Evolutionary conservation across 2,888 invertebrate genomes (phyloP).

Genomic region (Yponomeuta malinellus): DNA sequence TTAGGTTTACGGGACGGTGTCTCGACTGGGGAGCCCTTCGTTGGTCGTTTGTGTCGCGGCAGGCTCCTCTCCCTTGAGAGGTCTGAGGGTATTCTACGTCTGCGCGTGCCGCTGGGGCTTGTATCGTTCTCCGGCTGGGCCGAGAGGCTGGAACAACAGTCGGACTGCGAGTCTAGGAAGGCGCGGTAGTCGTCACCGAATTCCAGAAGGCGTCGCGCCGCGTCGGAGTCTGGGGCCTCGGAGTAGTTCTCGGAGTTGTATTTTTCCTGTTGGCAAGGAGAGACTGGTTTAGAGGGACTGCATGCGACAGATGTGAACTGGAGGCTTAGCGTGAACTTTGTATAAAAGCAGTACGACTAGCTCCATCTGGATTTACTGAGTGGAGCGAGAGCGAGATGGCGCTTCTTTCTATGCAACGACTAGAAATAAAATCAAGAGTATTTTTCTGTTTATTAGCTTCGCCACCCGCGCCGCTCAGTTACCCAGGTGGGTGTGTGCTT

Average conservation of each 20-base stretch:
- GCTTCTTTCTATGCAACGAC: no score
- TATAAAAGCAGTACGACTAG: no score
- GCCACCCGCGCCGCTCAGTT: no score
- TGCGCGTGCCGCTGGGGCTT: conserved; percentile 53
- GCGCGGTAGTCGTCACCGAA: conserved; percentile 94
- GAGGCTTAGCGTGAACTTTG: no score
- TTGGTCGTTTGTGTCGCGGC: conserved; percentile 57
- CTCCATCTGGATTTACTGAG: no score
- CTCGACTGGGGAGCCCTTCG: conserved; percentile 55
- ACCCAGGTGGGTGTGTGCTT: no score
- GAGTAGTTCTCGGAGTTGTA: conserved; percentile 94
- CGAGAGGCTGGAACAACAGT: conserved; percentile 87
- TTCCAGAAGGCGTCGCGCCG: conserved; percentile 86
- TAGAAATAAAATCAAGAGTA: no score
- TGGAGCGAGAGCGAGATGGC: no score
- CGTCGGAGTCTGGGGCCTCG: conserved; percentile 89
- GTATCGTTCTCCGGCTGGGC: conserved; percentile 73
- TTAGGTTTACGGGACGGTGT: conserved; percentile 62
- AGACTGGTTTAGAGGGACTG: not conserved
- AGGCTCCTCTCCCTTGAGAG: conserved; percentile 48
- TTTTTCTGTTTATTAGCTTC: no score
- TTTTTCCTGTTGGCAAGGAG: conserved; percentile 79
- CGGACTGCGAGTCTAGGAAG: conserved; percentile 92
- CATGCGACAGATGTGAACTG: not conserved
- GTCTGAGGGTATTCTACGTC: conserved; percentile 62